A percentile compares a stretch with the other conserved stretches of the same genome.
phyloP scores from a whole-genome alignment of 2,888 invertebrate genomes.

The Volucella inflata region DNA sequence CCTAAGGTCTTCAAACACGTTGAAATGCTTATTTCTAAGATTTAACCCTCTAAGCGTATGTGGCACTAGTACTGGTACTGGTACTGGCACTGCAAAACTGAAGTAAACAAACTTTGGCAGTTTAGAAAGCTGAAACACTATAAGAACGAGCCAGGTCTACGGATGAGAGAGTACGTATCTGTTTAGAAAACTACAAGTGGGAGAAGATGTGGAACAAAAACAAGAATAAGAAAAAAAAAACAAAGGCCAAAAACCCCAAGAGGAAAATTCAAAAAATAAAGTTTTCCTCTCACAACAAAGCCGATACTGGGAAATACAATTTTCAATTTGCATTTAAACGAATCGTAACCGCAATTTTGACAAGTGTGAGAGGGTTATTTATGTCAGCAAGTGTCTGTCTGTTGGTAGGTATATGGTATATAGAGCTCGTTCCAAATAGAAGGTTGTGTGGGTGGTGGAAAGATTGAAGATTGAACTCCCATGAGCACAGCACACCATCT shows the following conservation, averaged over 20 bases:
- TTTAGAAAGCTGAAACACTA: constrained; percentile 61
- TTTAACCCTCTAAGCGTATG: constrained; percentile 70
- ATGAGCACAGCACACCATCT: constrained; percentile 51
- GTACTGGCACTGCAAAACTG: constrained; percentile 31
- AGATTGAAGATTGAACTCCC: constrained; percentile 42
- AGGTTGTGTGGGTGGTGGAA: constrained; percentile 5
- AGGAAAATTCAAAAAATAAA: constrained; percentile 71
- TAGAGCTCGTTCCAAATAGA: too few relatives aligned
- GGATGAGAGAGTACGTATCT: neutral
- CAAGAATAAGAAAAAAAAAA: constrained; percentile 15
- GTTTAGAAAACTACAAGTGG: too few relatives aligned
- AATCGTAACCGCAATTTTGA: constrained; percentile 75
- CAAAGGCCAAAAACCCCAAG: constrained; percentile 48
- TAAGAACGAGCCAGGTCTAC: constrained; percentile 42
- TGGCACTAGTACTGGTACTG: constrained; percentile 46
- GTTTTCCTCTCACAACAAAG: constrained; percentile 61
- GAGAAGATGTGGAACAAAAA: neutral
- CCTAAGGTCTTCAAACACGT: constrained; percentile 41
- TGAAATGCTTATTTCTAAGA: constrained; percentile 67
- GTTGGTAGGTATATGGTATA: neutral
- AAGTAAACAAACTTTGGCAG: constrained; percentile 75
- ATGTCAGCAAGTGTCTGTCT: constrained; percentile 53
- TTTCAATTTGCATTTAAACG: constrained; percentile 76
- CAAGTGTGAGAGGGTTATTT: constrained; percentile 75
- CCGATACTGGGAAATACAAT: constrained; percentile 72